phyloP scores from a whole-genome alignment of 2,888 invertebrate genomes.

The Mesodorylaimus sp. region DNA sequence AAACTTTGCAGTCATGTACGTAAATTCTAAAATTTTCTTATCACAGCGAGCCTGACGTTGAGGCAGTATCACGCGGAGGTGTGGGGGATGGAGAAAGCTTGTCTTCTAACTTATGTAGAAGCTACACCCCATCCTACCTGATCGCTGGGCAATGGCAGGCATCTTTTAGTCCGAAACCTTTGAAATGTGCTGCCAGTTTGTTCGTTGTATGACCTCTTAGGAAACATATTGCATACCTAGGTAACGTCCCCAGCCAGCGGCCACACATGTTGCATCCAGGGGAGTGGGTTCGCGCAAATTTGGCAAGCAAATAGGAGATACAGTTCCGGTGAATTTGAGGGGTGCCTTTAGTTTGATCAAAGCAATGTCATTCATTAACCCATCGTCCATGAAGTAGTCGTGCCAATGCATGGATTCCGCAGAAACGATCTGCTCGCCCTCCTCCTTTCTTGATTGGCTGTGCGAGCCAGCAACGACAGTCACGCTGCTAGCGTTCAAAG shows the following conservation, averaged over 20 bases:
- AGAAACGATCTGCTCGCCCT: not conserved
- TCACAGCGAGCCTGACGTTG: no score
- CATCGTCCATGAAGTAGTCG: not conserved
- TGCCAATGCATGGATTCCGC: not conserved
- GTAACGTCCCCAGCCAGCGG: not conserved
- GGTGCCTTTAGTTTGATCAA: not conserved
- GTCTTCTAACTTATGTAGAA: no score
- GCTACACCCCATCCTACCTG: no score
- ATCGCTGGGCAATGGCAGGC: no score
- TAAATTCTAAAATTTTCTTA: no score
- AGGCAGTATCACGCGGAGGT: no score
- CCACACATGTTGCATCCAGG: not conserved
- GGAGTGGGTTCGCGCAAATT: not conserved
- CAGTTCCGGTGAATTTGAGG: not conserved
- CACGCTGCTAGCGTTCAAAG: not conserved
- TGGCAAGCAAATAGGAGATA: not conserved
- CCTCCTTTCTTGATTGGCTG: not conserved
- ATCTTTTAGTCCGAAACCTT: no score
- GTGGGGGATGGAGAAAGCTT: no score
- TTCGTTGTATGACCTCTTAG: no score
- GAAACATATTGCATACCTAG: no score
- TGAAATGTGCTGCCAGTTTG: no score
- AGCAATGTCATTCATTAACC: not conserved
- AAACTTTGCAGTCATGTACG: no score
- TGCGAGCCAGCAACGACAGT: not conserved